Conservation (phyloP, 2,113 vertebrate species). For the Syngnathus floridae region DNA sequence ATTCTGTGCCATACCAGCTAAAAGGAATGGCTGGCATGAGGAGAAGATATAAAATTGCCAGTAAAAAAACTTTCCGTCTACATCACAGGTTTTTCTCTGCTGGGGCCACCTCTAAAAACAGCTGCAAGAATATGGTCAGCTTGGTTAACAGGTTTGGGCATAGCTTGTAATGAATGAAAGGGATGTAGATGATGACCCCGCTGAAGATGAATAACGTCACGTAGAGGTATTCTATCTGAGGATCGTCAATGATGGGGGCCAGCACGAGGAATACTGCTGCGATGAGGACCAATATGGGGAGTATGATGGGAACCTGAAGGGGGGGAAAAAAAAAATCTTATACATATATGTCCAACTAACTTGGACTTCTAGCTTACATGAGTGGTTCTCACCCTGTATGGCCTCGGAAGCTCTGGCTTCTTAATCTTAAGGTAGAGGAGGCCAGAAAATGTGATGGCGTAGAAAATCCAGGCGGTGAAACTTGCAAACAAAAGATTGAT, state of each 20-base stretch:
- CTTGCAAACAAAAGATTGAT: slow-evolving; percentile 51
- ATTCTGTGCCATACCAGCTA: neutral
- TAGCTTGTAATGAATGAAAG: slow-evolving; percentile 75
- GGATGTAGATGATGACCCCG: slow-evolving; percentile 76
- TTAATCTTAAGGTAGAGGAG: slow-evolving; percentile 84
- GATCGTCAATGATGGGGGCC: slow-evolving; percentile 76
- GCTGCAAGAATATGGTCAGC: slow-evolving; percentile 77
- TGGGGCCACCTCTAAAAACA: slow-evolving; percentile 82
- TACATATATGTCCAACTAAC: no score
- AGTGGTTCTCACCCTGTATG: slow-evolving; percentile 73
- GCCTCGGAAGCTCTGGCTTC: slow-evolving; percentile 74
- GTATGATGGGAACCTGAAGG: slow-evolving; percentile 75
- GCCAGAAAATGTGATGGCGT: slow-evolving; percentile 76
- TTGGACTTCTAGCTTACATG: no score
- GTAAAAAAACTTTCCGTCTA: neutral
- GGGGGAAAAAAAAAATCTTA: neutral
- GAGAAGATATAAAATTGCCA: no score
- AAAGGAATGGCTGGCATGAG: no score
- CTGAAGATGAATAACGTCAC: slow-evolving; percentile 77
- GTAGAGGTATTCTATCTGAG: slow-evolving; percentile 79
- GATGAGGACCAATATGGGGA: slow-evolving; percentile 76
- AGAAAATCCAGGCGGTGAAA: slow-evolving; percentile 83
- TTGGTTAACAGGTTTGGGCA: slow-evolving; percentile 68
- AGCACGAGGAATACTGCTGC: slow-evolving; percentile 78
- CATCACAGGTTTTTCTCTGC: slow-evolving; percentile 67